Evolutionary conservation across 2,113 vertebrate genomes (phyloP).

Genomic region (Cygnus buccinator): DNA sequence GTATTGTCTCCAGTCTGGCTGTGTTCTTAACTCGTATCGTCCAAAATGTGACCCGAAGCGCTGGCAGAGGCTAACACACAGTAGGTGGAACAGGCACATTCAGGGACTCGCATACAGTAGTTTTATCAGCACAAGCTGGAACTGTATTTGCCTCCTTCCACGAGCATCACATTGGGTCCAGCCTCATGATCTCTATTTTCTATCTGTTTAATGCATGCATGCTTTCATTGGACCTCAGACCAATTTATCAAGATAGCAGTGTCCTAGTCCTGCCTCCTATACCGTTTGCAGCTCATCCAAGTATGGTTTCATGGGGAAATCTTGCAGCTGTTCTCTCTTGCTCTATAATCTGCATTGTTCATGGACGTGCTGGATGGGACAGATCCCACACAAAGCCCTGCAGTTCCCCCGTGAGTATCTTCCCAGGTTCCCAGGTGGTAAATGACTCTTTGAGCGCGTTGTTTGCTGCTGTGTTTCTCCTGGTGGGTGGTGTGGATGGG

Average conservation of each 20-base stretch:
- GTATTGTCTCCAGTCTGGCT: background rate
- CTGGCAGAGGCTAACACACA: background rate
- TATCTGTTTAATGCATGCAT: background rate
- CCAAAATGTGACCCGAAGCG: background rate
- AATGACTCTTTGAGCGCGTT: background rate
- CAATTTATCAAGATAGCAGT: background rate
- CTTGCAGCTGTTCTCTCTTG: background rate
- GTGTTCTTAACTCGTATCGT: background rate
- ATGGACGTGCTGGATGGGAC: background rate
- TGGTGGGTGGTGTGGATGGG: background rate
- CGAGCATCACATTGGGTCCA: background rate
- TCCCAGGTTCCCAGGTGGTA: background rate
- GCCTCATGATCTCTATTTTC: background rate
- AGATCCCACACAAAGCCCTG: background rate
- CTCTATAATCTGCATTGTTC: background rate
- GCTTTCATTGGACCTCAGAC: background rate
- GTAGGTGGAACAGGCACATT: background rate
- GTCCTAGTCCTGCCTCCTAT: background rate
- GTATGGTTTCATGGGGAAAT: background rate
- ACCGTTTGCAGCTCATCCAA: background rate
- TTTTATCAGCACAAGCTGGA: background rate
- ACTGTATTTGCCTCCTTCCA: background rate
- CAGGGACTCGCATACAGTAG: background rate
- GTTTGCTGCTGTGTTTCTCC: background rate
- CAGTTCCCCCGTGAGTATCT: background rate